These are phyloP conservation scores for Calonectris borealis DNA, from an alignment of 2,113 vertebrate genomes.

Conservation along the genomic window DNA sequence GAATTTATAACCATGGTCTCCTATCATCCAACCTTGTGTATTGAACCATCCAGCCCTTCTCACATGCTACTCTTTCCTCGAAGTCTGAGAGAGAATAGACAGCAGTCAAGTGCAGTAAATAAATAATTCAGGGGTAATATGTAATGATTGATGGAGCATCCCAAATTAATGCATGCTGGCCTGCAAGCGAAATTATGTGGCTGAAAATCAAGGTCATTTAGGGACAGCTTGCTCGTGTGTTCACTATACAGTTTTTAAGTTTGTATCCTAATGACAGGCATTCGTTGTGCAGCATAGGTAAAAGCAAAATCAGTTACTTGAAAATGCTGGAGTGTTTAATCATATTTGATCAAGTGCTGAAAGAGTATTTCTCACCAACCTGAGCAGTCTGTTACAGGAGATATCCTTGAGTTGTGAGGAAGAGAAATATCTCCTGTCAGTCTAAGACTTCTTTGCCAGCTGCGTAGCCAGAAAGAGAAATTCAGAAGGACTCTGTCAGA, in stretches of 20 bases:
- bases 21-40: background rate
- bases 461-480: background rate
- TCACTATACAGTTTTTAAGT: background rate
- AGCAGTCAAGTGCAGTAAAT: background rate
- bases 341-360: background rate
- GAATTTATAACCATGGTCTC: background rate
- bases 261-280: background rate
- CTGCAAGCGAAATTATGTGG: background rate
- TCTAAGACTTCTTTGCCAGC: background rate
- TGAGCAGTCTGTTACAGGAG: background rate
- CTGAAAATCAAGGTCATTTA: slow-evolving; percentile 5
- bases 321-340: background rate
- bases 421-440: background rate
- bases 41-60: background rate
- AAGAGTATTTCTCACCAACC: background rate
- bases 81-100: background rate
- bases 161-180: background rate
- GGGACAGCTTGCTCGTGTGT: background rate
- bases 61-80: background rate
- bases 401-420: background rate
- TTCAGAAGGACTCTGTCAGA: background rate
- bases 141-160: background rate
- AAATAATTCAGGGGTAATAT: background rate
- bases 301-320: background rate
- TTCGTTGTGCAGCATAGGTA: background rate